phyloP scores from a whole-genome alignment of 2,888 invertebrate genomes.

The Holacanthella duospinosa region DNA sequence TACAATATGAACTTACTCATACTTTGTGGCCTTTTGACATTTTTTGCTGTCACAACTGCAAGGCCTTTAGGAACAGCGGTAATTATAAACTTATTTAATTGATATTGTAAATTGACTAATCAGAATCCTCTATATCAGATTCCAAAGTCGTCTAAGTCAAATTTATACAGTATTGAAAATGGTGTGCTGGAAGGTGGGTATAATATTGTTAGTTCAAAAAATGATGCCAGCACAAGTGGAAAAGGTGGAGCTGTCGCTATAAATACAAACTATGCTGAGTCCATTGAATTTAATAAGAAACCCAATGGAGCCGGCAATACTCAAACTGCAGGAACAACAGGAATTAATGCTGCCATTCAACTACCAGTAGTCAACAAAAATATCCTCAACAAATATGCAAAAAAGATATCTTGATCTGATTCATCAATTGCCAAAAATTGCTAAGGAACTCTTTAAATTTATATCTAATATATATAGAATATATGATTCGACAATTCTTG shows the following conservation, averaged over 20 bases:
- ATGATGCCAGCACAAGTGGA: neutral
- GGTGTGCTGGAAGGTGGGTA: neutral
- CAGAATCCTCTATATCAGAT: neutral
- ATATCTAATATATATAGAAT: too few species aligned
- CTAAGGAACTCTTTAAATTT: too few species aligned
- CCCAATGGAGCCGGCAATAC: neutral
- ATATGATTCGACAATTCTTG: too few species aligned
- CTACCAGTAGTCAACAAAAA: neutral
- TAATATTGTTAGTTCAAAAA: slow-evolving; percentile 3
- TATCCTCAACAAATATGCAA: neutral
- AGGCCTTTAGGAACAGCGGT: too few species aligned
- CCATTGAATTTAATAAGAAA: neutral
- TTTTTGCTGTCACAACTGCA: neutral
- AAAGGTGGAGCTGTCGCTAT: neutral
- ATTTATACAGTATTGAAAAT: neutral
- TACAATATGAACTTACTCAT: neutral
- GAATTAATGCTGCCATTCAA: slow-evolving; percentile 8
- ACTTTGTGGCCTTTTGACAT: too few species aligned
- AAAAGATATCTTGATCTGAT: too few species aligned
- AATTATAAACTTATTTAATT: too few species aligned
- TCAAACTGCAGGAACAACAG: slow-evolving; percentile 1
- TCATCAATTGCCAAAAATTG: neutral
- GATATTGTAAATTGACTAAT: neutral
- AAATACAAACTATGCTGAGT: neutral
- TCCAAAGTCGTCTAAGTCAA: neutral